A percentile compares a stretch with the other conserved stretches of the same genome.
Conservation (phyloP, 2,797 vertebrate genomes). For the Rhadinocentrus ornatus region DNA sequence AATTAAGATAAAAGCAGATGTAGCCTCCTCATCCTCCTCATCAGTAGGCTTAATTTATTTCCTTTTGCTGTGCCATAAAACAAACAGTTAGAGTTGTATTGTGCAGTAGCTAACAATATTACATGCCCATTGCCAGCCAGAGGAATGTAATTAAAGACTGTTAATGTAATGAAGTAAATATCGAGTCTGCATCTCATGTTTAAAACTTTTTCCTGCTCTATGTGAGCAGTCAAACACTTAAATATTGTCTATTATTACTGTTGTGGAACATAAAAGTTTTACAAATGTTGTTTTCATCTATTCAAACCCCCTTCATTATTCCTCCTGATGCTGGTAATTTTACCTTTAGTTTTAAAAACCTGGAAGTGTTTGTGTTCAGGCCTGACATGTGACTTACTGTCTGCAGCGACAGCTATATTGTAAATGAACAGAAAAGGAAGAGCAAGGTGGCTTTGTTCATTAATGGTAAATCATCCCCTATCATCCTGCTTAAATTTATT, state of each 20-base stretch:
- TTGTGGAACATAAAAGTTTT: background rate
- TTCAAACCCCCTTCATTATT: background rate
- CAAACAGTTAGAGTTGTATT: no score
- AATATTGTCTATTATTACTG: background rate
- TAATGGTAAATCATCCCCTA: background rate
- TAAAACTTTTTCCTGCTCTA: no score
- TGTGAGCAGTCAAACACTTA: no score
- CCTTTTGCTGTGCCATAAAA: no score
- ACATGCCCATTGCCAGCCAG: background rate
- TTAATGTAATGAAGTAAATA: background rate
- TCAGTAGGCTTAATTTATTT: no score
- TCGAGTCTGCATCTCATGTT: no score
- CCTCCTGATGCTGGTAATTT: background rate
- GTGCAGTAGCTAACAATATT: background rate
- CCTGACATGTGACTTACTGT: conserved; percentile 3
- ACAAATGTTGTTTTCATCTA: background rate
- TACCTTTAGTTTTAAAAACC: conserved; percentile 4
- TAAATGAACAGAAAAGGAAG: background rate
- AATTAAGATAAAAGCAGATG: background rate
- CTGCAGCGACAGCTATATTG: conserved; percentile 1
- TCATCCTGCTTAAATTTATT: conserved; percentile 14
- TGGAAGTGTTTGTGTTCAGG: background rate
- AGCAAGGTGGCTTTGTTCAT: background rate
- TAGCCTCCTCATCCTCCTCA: no score
- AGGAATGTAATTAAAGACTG: background rate